Base-by-base conservation (phyloP, 2,888 invertebrate species). In the Epistrophe grossulariae region DNA sequence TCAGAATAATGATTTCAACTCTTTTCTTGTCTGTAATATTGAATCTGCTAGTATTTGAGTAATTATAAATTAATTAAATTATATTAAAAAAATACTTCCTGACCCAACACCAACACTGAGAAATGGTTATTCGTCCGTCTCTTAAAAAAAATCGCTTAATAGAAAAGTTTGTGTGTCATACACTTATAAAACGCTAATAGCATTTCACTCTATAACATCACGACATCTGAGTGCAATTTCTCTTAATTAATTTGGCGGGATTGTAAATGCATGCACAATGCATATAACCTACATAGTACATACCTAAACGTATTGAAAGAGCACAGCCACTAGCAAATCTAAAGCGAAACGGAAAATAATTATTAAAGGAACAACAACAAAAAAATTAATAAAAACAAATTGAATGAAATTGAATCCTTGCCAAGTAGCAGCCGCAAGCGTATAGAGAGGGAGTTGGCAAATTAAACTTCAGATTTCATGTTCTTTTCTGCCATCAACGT, bases 221-320 rank as follows among this genome's bases (percentile, higher is more conserved):
- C 55, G 43, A 71, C 71, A 52, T 59, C 80, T 66, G 66, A 80
- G 66, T 76, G 80, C 84, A 84, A 72, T 80, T 43, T 77, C 24
- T 72, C 76, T 80, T 80, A 84, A 84, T 80, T 80, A 84, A 84
- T 84, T 80, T 80, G 83, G 64, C 76, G 72, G 72, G 84, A 59
- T 50, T 71, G 24, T 13, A 66, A 80, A 72, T 76, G 71, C 55
- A 76, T 66, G n/a, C n/a, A 24, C 3, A 31, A 76, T 66, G n/a
- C n/a, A 24, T 8, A 31, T n/a, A 28, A 24, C 17, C 17, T 19
- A 50, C 48, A 48, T 10, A 24, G 24, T 6, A 48, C 11, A 6
- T 2, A 13, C 52, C 13, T 24, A 28, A 2, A 55, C 28, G 17
- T 43, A 72, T 43, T n/a, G 55, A 57, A 35, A 74, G 40, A 71